Conservation (phyloP, 2,797 vertebrate genomes). For the Macropus fuliginosus region DNA sequence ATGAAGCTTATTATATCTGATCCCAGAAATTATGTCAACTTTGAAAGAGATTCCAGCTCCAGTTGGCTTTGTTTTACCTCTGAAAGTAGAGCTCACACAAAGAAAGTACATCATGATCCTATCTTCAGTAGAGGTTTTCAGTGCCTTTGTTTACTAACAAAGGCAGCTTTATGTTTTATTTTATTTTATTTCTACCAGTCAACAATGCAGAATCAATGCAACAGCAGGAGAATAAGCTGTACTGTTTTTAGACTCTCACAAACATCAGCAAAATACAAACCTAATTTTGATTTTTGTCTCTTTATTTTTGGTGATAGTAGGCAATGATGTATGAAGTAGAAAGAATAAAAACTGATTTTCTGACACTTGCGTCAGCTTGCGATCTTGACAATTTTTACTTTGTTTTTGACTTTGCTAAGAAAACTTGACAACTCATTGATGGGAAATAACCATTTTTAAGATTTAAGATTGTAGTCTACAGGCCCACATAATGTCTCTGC, state of each 20-base stretch:
- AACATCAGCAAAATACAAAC: constrained; percentile 1
- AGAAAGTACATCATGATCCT: neutral
- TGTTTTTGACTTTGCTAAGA: constrained; percentile 24
- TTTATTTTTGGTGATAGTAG: neutral
- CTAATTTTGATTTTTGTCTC: constrained; percentile 29
- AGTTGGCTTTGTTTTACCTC: neutral
- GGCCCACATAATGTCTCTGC: neutral
- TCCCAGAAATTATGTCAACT: neutral
- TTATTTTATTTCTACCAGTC: constrained; percentile 28
- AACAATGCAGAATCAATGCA: constrained; percentile 3
- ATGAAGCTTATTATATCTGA: neutral
- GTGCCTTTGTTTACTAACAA: constrained; percentile 21
- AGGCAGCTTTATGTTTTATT: constrained; percentile 43
- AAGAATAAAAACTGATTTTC: constrained; percentile 34
- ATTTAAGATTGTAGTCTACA: constrained; percentile 7
- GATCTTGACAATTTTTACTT: constrained; percentile 28
- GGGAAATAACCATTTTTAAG: constrained; percentile 31
- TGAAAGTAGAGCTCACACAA: neutral
- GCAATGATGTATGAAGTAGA: constrained; percentile 10
- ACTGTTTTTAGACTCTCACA: constrained; percentile 7
- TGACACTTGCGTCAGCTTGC: neutral
- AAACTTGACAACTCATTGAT: neutral
- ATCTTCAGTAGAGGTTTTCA: neutral
- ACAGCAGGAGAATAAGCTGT: neutral
- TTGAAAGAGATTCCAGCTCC: neutral